These are phyloP conservation scores for Enoplosus armatus DNA, from an alignment of 2,797 vertebrate species.

Conservation along the genomic window DNA sequence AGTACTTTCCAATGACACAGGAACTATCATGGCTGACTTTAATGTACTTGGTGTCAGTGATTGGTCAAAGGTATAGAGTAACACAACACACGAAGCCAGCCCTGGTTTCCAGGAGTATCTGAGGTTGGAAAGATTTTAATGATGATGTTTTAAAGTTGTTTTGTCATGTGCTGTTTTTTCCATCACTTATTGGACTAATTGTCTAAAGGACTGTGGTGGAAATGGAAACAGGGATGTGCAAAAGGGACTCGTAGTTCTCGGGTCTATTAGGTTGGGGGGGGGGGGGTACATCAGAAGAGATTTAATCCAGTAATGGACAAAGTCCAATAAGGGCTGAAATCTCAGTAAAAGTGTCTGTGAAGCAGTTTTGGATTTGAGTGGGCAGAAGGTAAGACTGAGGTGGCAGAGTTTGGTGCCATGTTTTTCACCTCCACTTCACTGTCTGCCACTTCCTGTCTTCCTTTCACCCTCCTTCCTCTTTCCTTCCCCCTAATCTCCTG, in stretches of 20 bases:
- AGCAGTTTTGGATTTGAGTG: constrained; percentile 58
- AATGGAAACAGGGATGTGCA: not conserved
- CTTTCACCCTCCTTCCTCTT: constrained; percentile 7
- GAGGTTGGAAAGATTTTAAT: not conserved
- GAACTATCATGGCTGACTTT: not conserved
- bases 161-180: not conserved
- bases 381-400: constrained; percentile 49
- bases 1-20: not conserved
- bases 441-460: constrained; percentile 36
- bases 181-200: not conserved
- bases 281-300: constrained; percentile 25
- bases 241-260: not conserved
- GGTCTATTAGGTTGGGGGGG: not conserved
- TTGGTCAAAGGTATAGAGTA: too few species aligned
- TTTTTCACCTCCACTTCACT: constrained; percentile 9
- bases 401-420: constrained; percentile 32
- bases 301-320: constrained; percentile 29
- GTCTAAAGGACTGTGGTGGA: not conserved
- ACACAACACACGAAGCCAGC: too few species aligned
- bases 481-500: constrained; percentile 45
- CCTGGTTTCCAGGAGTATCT: too few species aligned
- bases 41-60: not conserved
- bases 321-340: constrained; percentile 43
- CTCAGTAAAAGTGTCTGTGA: constrained; percentile 53
- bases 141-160: not conserved